These are phyloP conservation scores for Ctenicera cuprea DNA, from an alignment of 2,888 invertebrate genomes.

Conservation along the genomic window DNA sequence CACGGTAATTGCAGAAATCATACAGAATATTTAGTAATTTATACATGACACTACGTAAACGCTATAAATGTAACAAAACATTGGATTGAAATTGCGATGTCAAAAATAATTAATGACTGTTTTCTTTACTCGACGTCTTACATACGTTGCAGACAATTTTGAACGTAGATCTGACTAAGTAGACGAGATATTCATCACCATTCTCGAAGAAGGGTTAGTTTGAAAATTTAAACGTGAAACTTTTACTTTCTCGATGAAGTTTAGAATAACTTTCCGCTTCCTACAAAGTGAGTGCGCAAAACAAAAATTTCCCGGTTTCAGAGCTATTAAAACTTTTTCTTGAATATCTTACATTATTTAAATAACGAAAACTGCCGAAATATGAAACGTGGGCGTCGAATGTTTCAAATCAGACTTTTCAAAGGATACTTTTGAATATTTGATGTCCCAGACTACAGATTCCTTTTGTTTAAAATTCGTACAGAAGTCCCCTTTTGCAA, in stretches of 20 bases:
- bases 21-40: too few species aligned
- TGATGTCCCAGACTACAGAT: slow-evolving; percentile 7
- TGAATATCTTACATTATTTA: slow-evolving; percentile 25
- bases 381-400: slow-evolving; percentile 4
- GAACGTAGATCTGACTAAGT: too few species aligned
- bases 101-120: too few species aligned
- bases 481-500: too few species aligned
- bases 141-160: too few species aligned
- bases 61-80: too few species aligned
- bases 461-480: slow-evolving; percentile 16
- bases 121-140: too few species aligned
- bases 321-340: slow-evolving; percentile 20
- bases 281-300: neutral
- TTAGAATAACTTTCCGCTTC: slow-evolving; percentile 11
- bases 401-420: slow-evolving; percentile 9
- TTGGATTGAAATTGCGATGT: too few species aligned
- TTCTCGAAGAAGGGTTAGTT: neutral
- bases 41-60: too few species aligned
- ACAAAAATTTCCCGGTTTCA: slow-evolving; percentile 8
- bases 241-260: slow-evolving; percentile 6
- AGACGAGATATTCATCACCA: slow-evolving; percentile 3
- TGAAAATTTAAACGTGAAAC: slow-evolving; percentile 1
- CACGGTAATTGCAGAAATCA: too few species aligned
- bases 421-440: slow-evolving; percentile 19
- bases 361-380: slow-evolving; percentile 16